phyloP scores from a whole-genome alignment of 2,797 vertebrate genomes.

The Hephaestus fuliginosus region DNA sequence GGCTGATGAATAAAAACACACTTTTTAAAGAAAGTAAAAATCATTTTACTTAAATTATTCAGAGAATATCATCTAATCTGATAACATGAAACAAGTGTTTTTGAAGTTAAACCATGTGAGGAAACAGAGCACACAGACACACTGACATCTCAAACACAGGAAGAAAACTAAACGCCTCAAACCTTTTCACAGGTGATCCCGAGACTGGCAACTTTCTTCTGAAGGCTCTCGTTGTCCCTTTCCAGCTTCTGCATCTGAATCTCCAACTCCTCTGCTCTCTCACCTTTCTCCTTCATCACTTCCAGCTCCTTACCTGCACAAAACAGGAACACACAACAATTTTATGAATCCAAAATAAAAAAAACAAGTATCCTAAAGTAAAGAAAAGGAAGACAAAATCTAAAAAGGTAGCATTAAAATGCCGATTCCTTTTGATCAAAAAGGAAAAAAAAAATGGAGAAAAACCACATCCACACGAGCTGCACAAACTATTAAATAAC shows the following conservation, averaged over 20 bases:
- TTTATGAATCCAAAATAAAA: neutral
- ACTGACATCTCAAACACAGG: neutral
- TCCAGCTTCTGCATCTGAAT: slow-evolving; percentile 90
- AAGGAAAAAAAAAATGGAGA: neutral
- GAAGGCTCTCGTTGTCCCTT: slow-evolving; percentile 94
- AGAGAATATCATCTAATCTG: neutral
- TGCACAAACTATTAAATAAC: neutral
- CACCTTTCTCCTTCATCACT: slow-evolving; percentile 93
- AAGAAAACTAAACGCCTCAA: slow-evolving; percentile 43
- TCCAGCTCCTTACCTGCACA: slow-evolving; percentile 90
- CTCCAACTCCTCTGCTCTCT: slow-evolving; percentile 94
- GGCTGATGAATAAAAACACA: neutral
- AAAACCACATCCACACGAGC: neutral
- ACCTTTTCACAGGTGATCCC: slow-evolving; percentile 96
- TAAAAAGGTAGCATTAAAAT: neutral
- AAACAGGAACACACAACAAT: neutral
- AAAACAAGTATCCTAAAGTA: neutral
- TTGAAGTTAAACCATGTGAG: neutral
- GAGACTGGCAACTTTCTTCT: slow-evolving; percentile 94
- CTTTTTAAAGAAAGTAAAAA: neutral
- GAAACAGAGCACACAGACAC: neutral
- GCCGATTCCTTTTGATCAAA: neutral
- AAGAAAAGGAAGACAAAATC: neutral
- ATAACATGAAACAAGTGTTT: neutral
- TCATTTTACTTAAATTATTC: neutral